Evolutionary conservation across 2,113 vertebrate species (phyloP).

Genomic region (Rutilus rutilus): DNA sequence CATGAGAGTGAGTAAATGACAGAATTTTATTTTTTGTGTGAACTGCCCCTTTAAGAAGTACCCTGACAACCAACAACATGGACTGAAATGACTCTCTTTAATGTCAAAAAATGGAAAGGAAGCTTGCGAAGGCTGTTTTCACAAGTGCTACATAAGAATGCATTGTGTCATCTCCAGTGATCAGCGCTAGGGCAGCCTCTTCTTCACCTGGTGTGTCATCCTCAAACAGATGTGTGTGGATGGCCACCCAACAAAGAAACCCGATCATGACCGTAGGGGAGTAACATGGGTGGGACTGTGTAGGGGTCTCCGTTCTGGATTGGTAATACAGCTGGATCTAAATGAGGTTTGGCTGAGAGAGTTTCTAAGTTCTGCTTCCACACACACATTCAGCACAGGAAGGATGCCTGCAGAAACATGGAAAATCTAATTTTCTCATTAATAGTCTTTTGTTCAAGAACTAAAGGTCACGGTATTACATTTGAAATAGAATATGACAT

Average conservation of each 20-base stretch:
- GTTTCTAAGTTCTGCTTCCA: background rate
- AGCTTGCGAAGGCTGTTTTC: background rate
- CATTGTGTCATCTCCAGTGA: constrained; percentile 16
- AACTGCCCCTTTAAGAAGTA: constrained; percentile 19
- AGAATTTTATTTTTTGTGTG: background rate
- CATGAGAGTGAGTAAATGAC: background rate
- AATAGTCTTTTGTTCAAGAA: background rate
- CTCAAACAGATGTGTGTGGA: constrained; percentile 29
- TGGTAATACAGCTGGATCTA: constrained; percentile 34
- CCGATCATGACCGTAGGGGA: constrained; percentile 24
- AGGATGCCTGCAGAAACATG: constrained; percentile 20
- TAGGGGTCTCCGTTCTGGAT: constrained; percentile 30
- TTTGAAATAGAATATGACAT: background rate
- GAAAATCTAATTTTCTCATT: constrained; percentile 38
- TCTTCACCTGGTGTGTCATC: constrained; percentile 47
- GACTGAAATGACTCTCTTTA: background rate
- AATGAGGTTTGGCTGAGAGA: constrained; percentile 22
- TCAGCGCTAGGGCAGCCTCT: background rate
- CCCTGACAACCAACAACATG: constrained; percentile 2
- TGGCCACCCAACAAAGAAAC: constrained; percentile 57
- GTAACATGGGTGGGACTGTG: constrained; percentile 19
- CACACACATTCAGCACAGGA: constrained; percentile 1
- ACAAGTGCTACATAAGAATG: background rate
- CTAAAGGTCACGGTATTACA: constrained; percentile 28
- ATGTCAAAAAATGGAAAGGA: background rate